Evolutionary conservation across 1,140 invertebrate species (phyloP).

Genomic region (Zelostemma sp.): DNA sequence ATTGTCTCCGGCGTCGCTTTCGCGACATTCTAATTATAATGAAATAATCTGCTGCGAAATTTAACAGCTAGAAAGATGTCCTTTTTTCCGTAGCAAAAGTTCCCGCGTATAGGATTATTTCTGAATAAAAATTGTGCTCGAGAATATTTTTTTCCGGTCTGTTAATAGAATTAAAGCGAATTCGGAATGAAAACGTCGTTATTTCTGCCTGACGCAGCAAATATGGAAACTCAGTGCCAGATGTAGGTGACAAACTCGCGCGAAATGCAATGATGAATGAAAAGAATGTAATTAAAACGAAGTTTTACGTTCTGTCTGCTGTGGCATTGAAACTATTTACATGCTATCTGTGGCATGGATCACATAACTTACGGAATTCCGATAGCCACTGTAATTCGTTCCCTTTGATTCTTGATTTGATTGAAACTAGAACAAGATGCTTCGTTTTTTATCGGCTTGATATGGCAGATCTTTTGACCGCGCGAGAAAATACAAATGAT

Average conservation of each 20-base stretch:
- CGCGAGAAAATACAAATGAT: too few species aligned
- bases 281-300: not conserved
- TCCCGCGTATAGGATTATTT: constrained; percentile 23
- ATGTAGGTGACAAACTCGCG: constrained; percentile 19
- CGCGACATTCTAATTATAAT: not conserved
- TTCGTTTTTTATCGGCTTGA: not conserved
- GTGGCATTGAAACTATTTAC: too few species aligned
- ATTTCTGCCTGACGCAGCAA: constrained; percentile 33
- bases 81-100: too few species aligned
- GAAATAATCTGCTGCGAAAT: not conserved
- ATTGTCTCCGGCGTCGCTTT: constrained; percentile 1
- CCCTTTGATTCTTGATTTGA: too few species aligned
- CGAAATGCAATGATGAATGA: not conserved
- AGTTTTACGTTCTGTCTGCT: not conserved
- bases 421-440: not conserved
- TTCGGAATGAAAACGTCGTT: constrained; percentile 32
- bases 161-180: constrained; percentile 32
- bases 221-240: constrained; percentile 35
- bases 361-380: not conserved
- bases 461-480: too few species aligned
- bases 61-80: too few species aligned
- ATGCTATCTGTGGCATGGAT: not conserved
- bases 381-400: too few species aligned
- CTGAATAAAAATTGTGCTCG: too few species aligned
- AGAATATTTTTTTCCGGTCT: too few species aligned